A percentile compares a stretch with the other conserved stretches of the same genome.
These are phyloP conservation scores for Anastrepha obliqua DNA, from an alignment of 1,140 invertebrate species.

Conservation along the genomic window DNA sequence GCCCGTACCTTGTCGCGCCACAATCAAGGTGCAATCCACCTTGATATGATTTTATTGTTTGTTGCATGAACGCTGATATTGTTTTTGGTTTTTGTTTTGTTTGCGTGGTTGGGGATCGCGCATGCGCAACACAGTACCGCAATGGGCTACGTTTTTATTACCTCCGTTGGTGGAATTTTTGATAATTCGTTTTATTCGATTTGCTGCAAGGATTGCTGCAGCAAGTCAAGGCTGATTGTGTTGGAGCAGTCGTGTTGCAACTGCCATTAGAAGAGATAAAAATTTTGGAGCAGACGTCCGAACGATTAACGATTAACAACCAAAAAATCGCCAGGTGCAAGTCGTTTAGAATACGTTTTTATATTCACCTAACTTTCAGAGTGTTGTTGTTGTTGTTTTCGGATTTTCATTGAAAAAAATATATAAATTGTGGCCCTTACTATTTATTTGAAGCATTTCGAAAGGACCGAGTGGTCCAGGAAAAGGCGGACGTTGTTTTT, in stretches of 20 bases:
- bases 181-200: background rate
- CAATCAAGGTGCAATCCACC: slow-evolving; percentile 55
- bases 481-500: too few species aligned
- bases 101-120: background rate
- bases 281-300: slow-evolving; percentile 6
- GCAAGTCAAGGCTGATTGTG: slow-evolving; percentile 29
- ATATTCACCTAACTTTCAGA: background rate
- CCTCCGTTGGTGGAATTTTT: too few species aligned
- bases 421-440: background rate
- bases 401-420: background rate
- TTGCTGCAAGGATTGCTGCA: slow-evolving; percentile 37
- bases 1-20: slow-evolving; percentile 43
- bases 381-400: background rate
- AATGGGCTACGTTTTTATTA: too few species aligned
- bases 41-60: slow-evolving; percentile 54
- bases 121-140: too few species aligned
- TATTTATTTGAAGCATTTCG: too few species aligned
- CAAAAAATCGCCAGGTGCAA: slow-evolving; percentile 49
- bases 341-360: background rate
- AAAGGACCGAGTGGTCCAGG: too few species aligned
- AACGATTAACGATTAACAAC: background rate
- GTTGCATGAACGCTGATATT: slow-evolving; percentile 25
- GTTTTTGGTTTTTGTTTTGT: background rate
- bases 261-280: slow-evolving; percentile 38
- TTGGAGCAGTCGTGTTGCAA: slow-evolving; percentile 30